Percentiles rank a stretch among this genome's conserved stretches.
Evolutionary conservation across 2,797 vertebrate species (phyloP).

Genomic region (Hoplostethus mediterraneus): DNA sequence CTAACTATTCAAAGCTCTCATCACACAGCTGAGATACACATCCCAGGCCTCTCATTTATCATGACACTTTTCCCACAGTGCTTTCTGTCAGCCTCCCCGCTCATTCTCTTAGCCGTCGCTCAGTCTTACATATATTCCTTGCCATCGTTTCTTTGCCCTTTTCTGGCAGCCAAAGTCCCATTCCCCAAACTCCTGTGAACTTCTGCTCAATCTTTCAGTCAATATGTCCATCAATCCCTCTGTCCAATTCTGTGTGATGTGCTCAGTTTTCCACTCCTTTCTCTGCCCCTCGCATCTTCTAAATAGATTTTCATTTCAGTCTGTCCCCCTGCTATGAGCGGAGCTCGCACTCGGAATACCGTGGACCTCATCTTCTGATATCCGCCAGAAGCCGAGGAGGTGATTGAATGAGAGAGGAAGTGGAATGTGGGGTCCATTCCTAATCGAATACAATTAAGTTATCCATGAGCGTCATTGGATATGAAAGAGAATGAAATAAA

Average conservation of each 20-base stretch:
- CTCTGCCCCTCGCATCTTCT: constrained; percentile 43
- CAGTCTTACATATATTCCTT: constrained; percentile 1
- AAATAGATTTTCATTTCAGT: constrained; percentile 60
- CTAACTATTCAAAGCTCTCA: constrained; percentile 37
- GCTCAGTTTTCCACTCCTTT: constrained; percentile 48
- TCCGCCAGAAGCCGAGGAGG: constrained; percentile 51
- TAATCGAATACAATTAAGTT: constrained; percentile 67
- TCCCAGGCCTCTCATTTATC: constrained; percentile 1
- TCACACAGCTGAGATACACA: not conserved
- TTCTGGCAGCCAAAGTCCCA: constrained; percentile 3
- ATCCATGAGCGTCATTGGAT: constrained; percentile 49
- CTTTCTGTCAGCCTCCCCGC: constrained; percentile 1
- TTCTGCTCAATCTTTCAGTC: constrained; percentile 50
- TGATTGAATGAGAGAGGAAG: constrained; percentile 35
- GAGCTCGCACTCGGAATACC: constrained; percentile 39
- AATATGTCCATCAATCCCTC: constrained; percentile 42
- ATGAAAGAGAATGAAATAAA: constrained; percentile 61
- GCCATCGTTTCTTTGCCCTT: constrained; percentile 32
- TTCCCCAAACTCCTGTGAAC: constrained; percentile 32
- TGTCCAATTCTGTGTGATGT: constrained; percentile 46
- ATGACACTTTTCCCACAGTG: not conserved
- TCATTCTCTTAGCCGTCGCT: constrained; percentile 7
- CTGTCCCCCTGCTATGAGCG: constrained; percentile 40
- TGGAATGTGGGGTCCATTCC: constrained; percentile 20
- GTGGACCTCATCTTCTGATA: constrained; percentile 39